These are phyloP conservation scores for Pseudeuparius sepicola DNA, from an alignment of 2,888 invertebrate species.

Conservation along the genomic window DNA sequence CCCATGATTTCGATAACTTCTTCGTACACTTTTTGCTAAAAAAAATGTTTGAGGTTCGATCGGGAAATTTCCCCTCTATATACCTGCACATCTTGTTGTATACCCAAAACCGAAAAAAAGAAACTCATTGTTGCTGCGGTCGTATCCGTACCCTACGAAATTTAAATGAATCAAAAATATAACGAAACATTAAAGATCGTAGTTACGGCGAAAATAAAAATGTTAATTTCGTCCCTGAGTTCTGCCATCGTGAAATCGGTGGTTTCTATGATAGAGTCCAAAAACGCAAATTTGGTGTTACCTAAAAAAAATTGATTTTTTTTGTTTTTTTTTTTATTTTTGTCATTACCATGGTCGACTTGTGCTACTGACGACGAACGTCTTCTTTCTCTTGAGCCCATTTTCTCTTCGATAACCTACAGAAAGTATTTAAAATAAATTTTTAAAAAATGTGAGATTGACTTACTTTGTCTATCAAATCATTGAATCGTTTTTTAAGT, in stretches of 20 bases:
- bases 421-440: no score
- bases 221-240: constrained; percentile 14
- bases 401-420: constrained; percentile 13
- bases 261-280: constrained; percentile 13
- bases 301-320: no score
- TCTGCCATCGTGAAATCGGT: constrained; percentile 6
- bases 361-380: not conserved
- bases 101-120: not conserved
- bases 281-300: constrained; percentile 3
- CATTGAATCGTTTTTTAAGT: no score
- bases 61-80: not conserved
- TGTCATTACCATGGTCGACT: constrained; percentile 9
- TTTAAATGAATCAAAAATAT: not conserved
- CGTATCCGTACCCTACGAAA: constrained; percentile 1
- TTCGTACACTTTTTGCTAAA: constrained; percentile 23
- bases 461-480: no score
- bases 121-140: not conserved
- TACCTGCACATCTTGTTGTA: not conserved
- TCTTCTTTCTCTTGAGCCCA: constrained; percentile 5
- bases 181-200: not conserved
- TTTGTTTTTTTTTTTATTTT: no score
- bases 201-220: constrained; percentile 14
- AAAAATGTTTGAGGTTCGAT: no score
- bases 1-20: constrained; percentile 22
- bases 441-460: no score